Conservation (phyloP, 2,888 invertebrate species). For the Drosophila percnosoma region DNA sequence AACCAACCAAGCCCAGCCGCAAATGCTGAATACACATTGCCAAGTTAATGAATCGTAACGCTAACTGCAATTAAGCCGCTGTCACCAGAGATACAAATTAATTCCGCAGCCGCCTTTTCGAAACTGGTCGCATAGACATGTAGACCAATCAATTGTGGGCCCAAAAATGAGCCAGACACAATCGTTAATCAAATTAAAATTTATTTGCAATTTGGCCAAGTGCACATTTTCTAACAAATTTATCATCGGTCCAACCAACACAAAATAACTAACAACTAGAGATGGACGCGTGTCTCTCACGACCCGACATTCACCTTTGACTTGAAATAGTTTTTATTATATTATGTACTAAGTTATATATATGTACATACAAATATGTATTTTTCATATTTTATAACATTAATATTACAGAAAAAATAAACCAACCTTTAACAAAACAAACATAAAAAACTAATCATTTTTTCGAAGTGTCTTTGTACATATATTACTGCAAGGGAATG, state of each 20-base stretch:
- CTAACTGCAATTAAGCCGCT: conserved; percentile 32
- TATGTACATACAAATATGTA: background rate
- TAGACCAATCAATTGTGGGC: conserved; percentile 53
- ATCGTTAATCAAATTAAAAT: conserved; percentile 77
- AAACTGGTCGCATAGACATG: conserved; percentile 2
- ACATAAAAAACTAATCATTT: fast-evolving
- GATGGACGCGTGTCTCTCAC: conserved; percentile 3
- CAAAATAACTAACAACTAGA: conserved; percentile 31
- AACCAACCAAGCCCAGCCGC: conserved; percentile 13
- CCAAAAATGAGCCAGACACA: conserved; percentile 45
- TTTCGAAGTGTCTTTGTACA: background rate
- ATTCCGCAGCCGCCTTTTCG: conserved; percentile 37
- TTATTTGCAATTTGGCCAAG: conserved; percentile 54
- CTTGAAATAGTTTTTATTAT: background rate
- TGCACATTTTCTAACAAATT: conserved; percentile 50
- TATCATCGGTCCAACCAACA: conserved; percentile 37
- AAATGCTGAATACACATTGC: conserved; percentile 12
- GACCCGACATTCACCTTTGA: background rate
- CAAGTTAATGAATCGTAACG: conserved; percentile 54
- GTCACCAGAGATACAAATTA: conserved; percentile 57
- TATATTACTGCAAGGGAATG: background rate
- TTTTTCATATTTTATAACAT: background rate
- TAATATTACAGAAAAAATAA: background rate
- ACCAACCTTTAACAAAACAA: background rate
- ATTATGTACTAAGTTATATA: background rate